phyloP scores from a whole-genome alignment of 1,140 invertebrate genomes.

The Sycophila sp. region DNA sequence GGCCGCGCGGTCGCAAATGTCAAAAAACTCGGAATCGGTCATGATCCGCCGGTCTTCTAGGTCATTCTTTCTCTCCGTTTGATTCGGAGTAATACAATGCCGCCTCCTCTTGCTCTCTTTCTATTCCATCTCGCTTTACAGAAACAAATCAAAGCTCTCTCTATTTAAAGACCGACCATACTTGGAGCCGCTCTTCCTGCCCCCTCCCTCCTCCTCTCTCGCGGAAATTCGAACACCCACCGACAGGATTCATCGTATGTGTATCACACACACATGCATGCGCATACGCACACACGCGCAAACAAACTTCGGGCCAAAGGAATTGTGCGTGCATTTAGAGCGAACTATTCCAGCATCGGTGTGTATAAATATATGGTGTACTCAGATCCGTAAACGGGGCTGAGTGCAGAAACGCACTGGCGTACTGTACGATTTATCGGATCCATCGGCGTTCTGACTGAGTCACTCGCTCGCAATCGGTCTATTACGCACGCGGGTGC shows the following conservation, averaged over 20 bases:
- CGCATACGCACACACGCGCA: no score
- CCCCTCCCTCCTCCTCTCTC: neutral
- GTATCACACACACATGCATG: neutral
- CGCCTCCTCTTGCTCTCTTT: neutral
- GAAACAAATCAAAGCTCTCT: neutral
- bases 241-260: no score
- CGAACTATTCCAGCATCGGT: no score
- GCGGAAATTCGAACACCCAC: neutral
- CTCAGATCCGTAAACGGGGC: no score
- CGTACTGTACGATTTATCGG: no score
- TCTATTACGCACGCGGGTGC: neutral
- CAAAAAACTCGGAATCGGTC: constrained; percentile 20
- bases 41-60: constrained; percentile 11
- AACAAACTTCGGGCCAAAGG: no score
- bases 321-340: no score
- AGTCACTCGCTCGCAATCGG: no score
- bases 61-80: neutral
- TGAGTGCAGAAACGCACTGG: no score
- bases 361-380: no score
- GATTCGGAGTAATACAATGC: no score
- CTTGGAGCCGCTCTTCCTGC: neutral
- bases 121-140: neutral
- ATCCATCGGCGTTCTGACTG: no score
- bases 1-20: constrained; percentile 1
- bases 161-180: neutral